These are phyloP conservation scores for Argyresthia goedartella DNA, from an alignment of 2,888 invertebrate species.

Conservation along the genomic window DNA sequence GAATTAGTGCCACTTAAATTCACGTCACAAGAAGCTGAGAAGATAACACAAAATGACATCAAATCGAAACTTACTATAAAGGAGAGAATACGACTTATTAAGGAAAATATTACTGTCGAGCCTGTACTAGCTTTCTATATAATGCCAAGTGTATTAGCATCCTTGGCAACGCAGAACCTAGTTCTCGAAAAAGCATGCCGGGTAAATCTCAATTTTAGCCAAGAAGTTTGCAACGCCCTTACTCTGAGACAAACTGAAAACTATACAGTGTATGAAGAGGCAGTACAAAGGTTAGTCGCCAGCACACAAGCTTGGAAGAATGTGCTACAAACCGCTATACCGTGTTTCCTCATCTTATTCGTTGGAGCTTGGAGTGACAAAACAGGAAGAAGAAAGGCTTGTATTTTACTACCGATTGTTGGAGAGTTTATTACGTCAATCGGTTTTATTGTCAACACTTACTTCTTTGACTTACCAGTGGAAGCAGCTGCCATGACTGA, in stretches of 20 bases:
- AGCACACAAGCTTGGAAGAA: conserved; percentile 88
- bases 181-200: conserved; percentile 88
- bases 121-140: conserved; percentile 80
- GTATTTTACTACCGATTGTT: conserved; percentile 84
- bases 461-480: conserved; percentile 83
- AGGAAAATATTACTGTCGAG: conserved; percentile 76
- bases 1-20: conserved; percentile 37
- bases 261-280: conserved; percentile 65
- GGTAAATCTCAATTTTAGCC: conserved; percentile 80
- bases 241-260: conserved; percentile 77
- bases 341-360: conserved; percentile 85
- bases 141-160: conserved; percentile 74
- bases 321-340: conserved; percentile 83
- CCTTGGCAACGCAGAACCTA: conserved; percentile 84
- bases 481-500: conserved; percentile 84
- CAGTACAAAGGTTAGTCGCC: conserved; percentile 80
- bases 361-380: conserved; percentile 86
- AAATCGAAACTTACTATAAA: conserved; percentile 30
- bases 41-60: conserved; percentile 16
- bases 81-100: conserved; percentile 44
- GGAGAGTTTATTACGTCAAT: conserved; percentile 85
- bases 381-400: conserved; percentile 78
- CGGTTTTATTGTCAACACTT: conserved; percentile 83
- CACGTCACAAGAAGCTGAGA: conserved; percentile 11
- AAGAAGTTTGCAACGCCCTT: conserved; percentile 81